Conservation (phyloP, 2,797 vertebrate species). For the Urosaurus nigricauda region DNA sequence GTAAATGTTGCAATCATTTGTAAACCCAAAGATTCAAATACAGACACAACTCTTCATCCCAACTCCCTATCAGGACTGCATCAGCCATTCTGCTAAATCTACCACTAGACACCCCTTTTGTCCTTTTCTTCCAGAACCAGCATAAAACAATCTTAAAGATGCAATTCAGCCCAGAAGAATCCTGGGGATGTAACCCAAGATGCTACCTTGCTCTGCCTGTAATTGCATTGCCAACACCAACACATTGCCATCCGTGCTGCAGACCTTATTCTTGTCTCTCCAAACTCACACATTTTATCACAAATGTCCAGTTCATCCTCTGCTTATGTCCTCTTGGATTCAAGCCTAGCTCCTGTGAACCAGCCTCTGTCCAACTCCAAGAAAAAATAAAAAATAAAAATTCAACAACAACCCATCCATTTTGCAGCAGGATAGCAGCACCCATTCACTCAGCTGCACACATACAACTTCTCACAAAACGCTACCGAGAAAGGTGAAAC, state of each 20-base stretch:
- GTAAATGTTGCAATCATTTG: not conserved
- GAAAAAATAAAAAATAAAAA: conserved; percentile 4
- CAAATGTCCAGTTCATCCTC: not conserved
- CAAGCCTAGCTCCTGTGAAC: not conserved
- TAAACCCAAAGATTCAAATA: not conserved
- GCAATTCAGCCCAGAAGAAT: not conserved
- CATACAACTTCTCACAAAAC: not conserved
- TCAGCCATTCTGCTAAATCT: not conserved
- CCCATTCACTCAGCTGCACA: rapidly evolving
- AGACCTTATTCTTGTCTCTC: not conserved
- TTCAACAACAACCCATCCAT: not conserved
- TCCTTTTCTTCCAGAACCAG: not conserved
- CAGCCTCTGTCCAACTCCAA: not conserved
- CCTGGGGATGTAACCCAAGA: not conserved
- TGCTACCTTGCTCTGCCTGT: rapidly evolving
- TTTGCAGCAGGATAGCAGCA: not conserved
- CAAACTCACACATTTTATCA: not conserved
- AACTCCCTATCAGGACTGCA: not conserved
- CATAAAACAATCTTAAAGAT: conserved; percentile 16
- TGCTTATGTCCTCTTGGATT: not conserved
- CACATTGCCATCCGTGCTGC: not conserved
- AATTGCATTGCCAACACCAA: not conserved
- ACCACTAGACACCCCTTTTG: not conserved
- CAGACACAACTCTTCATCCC: too few species aligned
- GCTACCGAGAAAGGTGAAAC: not conserved